Evolutionary conservation across 2,797 vertebrate genomes (phyloP), one percentile per base, ranked within the genome.

Genomic region (Sylvia borin): DNA sequence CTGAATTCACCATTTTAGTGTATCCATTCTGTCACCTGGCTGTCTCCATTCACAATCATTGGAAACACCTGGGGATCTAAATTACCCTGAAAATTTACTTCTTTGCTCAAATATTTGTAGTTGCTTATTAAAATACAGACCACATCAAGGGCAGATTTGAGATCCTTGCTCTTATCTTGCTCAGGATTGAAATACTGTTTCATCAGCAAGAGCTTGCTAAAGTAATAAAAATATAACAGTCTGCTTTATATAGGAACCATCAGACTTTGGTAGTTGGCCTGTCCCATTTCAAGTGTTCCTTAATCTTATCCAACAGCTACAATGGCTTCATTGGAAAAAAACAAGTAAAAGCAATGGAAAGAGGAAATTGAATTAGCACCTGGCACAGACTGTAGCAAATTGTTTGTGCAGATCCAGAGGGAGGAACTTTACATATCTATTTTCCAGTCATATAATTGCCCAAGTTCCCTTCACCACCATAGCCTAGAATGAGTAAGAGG

Each of bases 291-390:
- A 88, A 74, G 53, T n/a, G 60, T 62, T 87, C 50, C 38, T 82
- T n/a, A 34, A 16, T 29, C 21, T 92, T 54, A 83, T 32, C 32
- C 70, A 92, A 60, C 27, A 78, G 42, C 53, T 34, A 64, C 34
- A 13, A 65, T 92, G 40, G 53, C 32, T 79, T 61, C 71, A 68
- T 9, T 66, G 83, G 54, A 72, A 95, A 93, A 93, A 93, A 95
- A 85, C 15, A 58, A 80, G 65, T 65, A 72, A 90, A 81, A 54
- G 66, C 43, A 55, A 53, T 2, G 9, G 66, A 78, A 93, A 61
- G 36, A 71, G 18, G 55, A 91, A 94, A 51, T 7, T 11, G 13
- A 73, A 42, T 70, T 70, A 87, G 7, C 31, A 29, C 85, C 72
- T 94, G 90, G 71, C 67, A 71, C 11, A 32, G 54, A 42, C 27